Evolutionary conservation across 1,140 invertebrate genomes (phyloP), one percentile per base, ranked within the genome.

Genomic region (Trichoplusia ni): DNA sequence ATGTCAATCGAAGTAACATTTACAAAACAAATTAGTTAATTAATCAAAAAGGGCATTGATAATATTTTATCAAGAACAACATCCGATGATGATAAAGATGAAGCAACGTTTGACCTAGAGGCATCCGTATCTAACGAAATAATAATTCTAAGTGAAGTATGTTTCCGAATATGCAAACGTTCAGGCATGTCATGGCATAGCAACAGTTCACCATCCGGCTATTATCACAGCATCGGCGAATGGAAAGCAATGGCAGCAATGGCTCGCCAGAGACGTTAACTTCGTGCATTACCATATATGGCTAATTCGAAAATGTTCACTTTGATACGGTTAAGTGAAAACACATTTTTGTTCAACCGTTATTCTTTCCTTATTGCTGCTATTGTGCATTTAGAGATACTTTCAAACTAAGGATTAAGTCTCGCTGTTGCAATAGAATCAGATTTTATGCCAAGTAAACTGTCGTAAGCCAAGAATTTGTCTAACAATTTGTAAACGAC

Each of bases 251-350:
- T 58, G 54, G 23, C 25, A 58, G 29, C 51, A 38, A 16, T 23
- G 46, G 38, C 31, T 38, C 33, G 35, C 16, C 35, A 38, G 31
- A 33, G 33, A 54, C 33, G 18, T 49, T 31, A 18, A 31, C 51
- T 54, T 54, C 51, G 51, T 54, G 51, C 51, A 18, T 40, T 14
- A 4, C 51, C 51, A 38, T 54, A 54, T 54, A 54, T 35, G 51
- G 51, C 33, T 54, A 54, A 54, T 54, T 38, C 33, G 51, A 54
- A 54, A 54, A 25, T 54, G 51, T 35, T 54, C 38, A 8, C 51
- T 54, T 38, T 54, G 51, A 54, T 54, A 54, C 14, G 51, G 33
- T 54, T 54, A 54, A 54, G 51, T 38, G 51, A 35, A 54, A 54
- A 27, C 11, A 25, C 18, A 54, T 38, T 38, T 49, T 54, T 25